Base-by-base conservation (phyloP, 2,113 vertebrate genomes). In the Chionis minor region DNA sequence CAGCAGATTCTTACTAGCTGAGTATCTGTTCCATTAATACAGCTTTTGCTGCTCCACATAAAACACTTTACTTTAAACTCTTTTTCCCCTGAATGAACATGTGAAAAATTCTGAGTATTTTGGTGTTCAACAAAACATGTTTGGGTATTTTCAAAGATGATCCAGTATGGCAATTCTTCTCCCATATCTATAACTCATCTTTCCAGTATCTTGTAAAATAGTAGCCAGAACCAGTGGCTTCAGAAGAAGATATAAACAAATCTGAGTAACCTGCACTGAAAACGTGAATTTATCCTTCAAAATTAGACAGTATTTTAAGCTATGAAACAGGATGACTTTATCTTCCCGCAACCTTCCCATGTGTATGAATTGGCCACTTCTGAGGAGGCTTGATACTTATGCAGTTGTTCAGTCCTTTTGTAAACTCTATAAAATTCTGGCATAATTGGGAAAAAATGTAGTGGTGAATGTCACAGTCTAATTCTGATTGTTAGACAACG, bases 401-500 rank as follows among this genome's bases (percentile, higher is more conserved):
- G 6, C 15, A 63, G 44, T 45, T 82, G 21, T 59, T 88, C 42
- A 51, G n/a, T 35, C 26, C 20, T 63, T 74, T 38, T 30, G 24
- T n/a, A 55, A 84, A 35, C 10, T 22, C 70, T 3, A 61, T 21
- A 58, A 10, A 75, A 26, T 24, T 33, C 45, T 87, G 61, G 27
- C 7, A 52, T 69, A 26, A 62, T 69, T 26, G 33, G 73, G 27
- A 27, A 78, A 59, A 87, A 66, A 22, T 1, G 1, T 17, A 74
- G 63, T 38, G 55, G 49, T 44, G 49, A 86, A 24, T 72, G 45
- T 28, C 49, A 33, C 21, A 33, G 44, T n/a, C 26, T 44, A 8
- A 35, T n/a, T 77, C 49, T 23, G 38, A 30, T 42, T 33, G 30
- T 42, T 69, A 2, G 6, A 5, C 2, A 23, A 30, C 1, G 0